phyloP scores from a whole-genome alignment of 1,140 invertebrate species.

The Aphaenogaster floridana region DNA sequence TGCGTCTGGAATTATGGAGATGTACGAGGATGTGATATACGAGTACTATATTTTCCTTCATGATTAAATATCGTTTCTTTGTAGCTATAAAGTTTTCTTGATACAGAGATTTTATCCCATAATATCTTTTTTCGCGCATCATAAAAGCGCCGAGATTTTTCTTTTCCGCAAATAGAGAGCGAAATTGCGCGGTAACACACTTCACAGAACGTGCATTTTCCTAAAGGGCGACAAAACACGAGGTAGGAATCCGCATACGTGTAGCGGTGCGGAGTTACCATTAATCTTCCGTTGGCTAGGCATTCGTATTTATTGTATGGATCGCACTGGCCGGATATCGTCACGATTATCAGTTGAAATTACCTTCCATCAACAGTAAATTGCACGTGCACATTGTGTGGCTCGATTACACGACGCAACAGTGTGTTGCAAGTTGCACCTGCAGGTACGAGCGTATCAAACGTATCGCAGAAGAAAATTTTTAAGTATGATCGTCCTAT shows the following conservation, averaged over 20 bases:
- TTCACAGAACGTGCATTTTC: slow-evolving; percentile 22
- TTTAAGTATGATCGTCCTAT: not conserved
- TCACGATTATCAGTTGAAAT: slow-evolving; percentile 76
- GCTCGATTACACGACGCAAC: slow-evolving; percentile 53
- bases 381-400: slow-evolving; percentile 63
- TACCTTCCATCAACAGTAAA: slow-evolving; percentile 76
- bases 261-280: slow-evolving; percentile 23
- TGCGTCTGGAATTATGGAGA: not conserved
- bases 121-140: slow-evolving; percentile 11
- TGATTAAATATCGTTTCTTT: not conserved
- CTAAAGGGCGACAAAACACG: slow-evolving; percentile 14
- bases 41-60: not conserved
- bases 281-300: slow-evolving; percentile 68
- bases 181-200: slow-evolving; percentile 33
- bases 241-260: slow-evolving; percentile 41
- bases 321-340: slow-evolving; percentile 71
- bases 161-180: slow-evolving; percentile 3
- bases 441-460: not conserved
- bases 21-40: too few species aligned
- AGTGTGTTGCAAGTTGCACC: slow-evolving; percentile 62
- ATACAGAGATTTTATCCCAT: not conserved
- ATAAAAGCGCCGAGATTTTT: slow-evolving; percentile 18
- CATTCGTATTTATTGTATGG: slow-evolving; percentile 76
- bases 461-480: not conserved
- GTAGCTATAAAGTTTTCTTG: slow-evolving; percentile 14